These are phyloP conservation scores for Dendroctonus valens DNA, from an alignment of 1,140 invertebrate genomes.

Conservation along the genomic window DNA sequence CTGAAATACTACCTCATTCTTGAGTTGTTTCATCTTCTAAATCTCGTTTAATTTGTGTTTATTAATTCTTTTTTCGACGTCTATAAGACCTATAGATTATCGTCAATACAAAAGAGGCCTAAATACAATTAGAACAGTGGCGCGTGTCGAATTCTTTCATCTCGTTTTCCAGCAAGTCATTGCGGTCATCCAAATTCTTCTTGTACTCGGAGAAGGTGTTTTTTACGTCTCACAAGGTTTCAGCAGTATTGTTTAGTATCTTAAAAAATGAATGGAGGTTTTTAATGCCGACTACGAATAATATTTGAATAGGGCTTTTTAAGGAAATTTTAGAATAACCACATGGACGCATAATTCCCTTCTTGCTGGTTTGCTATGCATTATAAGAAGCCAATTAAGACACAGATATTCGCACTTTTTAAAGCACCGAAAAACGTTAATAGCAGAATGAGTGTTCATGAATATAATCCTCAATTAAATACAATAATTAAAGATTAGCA, in stretches of 20 bases:
- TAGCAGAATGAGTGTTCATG: too few relatives aligned
- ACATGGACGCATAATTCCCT: too few relatives aligned
- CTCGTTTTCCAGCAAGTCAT: conserved; percentile 26
- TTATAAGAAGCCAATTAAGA: too few relatives aligned
- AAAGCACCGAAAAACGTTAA: too few relatives aligned
- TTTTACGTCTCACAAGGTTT: not conserved
- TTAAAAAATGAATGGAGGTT: conserved; percentile 6
- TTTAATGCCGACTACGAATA: not conserved
- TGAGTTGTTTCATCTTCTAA: not conserved
- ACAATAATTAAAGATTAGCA: too few relatives aligned
- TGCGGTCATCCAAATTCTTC: conserved; percentile 26
- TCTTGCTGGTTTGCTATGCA: too few relatives aligned
- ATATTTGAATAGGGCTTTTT: too few relatives aligned
- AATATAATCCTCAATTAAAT: too few relatives aligned
- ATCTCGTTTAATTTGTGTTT: conserved; percentile 18
- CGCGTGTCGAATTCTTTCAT: conserved; percentile 33
- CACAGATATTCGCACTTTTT: too few relatives aligned
- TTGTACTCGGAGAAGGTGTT: conserved; percentile 5
- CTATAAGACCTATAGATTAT: conserved; percentile 17
- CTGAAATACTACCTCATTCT: not conserved
- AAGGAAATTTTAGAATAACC: too few relatives aligned
- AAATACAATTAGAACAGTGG: conserved; percentile 29
- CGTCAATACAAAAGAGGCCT: conserved; percentile 26
- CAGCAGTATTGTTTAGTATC: conserved; percentile 9
- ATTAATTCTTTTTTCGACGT: conserved; percentile 16